phyloP scores from a whole-genome alignment of 2,113 vertebrate genomes.

The Caretta caretta region DNA sequence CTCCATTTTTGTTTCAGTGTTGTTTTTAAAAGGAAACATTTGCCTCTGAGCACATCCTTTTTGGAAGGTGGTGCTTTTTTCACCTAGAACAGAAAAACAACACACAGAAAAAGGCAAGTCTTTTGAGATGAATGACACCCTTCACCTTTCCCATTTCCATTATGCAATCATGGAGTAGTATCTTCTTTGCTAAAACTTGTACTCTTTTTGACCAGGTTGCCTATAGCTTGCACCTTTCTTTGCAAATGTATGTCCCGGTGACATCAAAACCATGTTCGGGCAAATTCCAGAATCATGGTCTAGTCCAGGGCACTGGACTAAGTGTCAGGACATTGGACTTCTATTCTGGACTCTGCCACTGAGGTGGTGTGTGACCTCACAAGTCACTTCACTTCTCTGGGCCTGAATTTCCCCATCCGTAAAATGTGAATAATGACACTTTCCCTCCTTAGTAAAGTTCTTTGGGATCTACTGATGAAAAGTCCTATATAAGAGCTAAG shows the following conservation, averaged over 20 bases:
- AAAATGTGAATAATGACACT: not conserved
- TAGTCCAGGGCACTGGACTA: not conserved
- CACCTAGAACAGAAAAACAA: not conserved
- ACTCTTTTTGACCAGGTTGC: too few relatives aligned
- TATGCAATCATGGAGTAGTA: not conserved
- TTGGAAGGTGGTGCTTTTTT: not conserved
- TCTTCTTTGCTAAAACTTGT: not conserved
- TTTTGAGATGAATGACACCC: not conserved
- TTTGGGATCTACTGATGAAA: not conserved
- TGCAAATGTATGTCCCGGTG: not conserved
- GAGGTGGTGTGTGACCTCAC: not conserved
- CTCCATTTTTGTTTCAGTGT: not conserved
- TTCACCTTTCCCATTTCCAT: not conserved
- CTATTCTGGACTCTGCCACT: not conserved
- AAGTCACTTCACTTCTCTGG: not conserved
- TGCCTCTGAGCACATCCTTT: rapidly evolving
- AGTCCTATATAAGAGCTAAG: not conserved
- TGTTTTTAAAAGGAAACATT: not conserved
- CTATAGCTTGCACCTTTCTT: not conserved
- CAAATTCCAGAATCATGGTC: not conserved
- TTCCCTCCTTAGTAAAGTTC: not conserved
- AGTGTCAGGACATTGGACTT: not conserved
- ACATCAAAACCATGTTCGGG: not conserved
- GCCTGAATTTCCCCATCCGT: not conserved
- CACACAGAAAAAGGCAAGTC: not conserved